Conservation (phyloP, 2,113 vertebrate genomes). For the Sciurus niger region DNA sequence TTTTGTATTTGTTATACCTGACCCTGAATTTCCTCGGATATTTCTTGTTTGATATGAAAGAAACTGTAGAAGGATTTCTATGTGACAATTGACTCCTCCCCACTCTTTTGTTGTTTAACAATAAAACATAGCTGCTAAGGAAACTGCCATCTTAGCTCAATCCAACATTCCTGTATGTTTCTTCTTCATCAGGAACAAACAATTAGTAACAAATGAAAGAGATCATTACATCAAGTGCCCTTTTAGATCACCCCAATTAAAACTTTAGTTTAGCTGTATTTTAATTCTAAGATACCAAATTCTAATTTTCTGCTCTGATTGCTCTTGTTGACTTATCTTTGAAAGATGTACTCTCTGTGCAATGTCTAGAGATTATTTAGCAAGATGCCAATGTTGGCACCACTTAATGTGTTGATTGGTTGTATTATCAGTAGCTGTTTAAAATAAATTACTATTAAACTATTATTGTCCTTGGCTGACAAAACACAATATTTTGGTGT, state of each 20-base stretch:
- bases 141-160: constrained; percentile 88
- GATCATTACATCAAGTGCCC: constrained; percentile 98
- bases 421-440: constrained; percentile 92
- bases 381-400: constrained; percentile 95
- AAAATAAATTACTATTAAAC: constrained; percentile 93
- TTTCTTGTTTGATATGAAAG: constrained; percentile 68
- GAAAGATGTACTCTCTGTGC: constrained; percentile 93
- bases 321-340: constrained; percentile 99
- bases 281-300: constrained; percentile 97
- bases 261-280: constrained; percentile 94
- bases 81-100: constrained; percentile 25
- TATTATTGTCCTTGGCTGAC: constrained; percentile 91
- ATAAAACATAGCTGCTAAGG: constrained; percentile 83
- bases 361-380: constrained; percentile 95
- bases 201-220: constrained; percentile 96
- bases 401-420: constrained; percentile 93
- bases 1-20: constrained; percentile 6
- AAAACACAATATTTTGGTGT: constrained; percentile 91
- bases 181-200: constrained; percentile 91
- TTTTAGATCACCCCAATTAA: constrained; percentile 99
- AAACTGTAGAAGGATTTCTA: constrained; percentile 72
- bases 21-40: constrained; percentile 59
- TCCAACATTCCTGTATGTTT: constrained; percentile 88
- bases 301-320: constrained; percentile 99
- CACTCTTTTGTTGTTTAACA: constrained; percentile 82